Base-by-base conservation (phyloP, 2,113 vertebrate genomes). In the Leptocoma aspasia region DNA sequence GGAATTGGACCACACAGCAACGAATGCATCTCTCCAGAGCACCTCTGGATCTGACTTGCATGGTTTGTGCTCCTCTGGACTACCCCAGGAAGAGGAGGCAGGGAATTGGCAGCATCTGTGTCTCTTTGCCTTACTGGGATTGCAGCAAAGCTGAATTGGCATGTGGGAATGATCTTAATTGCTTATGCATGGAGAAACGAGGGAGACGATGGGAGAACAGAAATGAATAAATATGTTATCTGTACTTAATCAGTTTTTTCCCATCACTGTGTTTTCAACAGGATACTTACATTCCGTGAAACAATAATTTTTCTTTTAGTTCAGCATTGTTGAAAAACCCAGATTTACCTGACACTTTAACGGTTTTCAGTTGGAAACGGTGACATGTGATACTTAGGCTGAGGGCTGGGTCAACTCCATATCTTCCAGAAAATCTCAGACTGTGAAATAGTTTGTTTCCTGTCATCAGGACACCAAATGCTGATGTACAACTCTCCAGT, bases 391-490 rank as follows among this genome's bases (percentile, higher is more conserved):
- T 83, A 88, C 79, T 90, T 52, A 35, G 82, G 59, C 31, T 86
- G 85, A 92, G 90, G 90, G 79, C 82, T 91, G 92, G 92, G 92
- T 90, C 93, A 89, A 41, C 47, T 82, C 71, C 31, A 0, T 86
- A 95, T 95, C 95, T 94, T 93, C 86, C 88, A 92, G 93, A 93
- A 94, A 91, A 94, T 92, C 93, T 96, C 80, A 95, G 90, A 73
- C 93, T 94, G 88, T 92, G 90, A 94, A 96, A 92, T 64, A 86
- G 82, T 96, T 96, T 94, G 92, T 95, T 96, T 95, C 92, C 94
- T 96, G 92, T 96, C 92, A 95, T 92, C 89, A 86, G 86, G 76
- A 94, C 72, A 68, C 72, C 89, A 93, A 96, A 90, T 42, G 82
- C 92, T 97, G 96, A 95, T 92, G 72, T 93, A 96, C 89, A 94